Evolutionary conservation across 2,113 vertebrate species (phyloP).

Genomic region (Dasyurus viverrinus): DNA sequence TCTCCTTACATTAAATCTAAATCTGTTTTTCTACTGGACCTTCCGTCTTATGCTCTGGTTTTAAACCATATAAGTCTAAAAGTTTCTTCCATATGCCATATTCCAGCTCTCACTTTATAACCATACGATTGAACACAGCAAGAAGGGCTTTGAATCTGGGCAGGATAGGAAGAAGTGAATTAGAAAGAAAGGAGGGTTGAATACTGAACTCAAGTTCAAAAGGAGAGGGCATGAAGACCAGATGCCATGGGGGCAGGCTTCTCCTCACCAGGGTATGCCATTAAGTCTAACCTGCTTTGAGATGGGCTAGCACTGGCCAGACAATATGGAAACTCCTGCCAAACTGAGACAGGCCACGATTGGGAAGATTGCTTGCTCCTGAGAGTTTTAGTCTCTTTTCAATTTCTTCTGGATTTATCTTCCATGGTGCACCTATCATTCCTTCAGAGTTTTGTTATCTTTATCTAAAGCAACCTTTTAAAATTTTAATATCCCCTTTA

Average conservation of each 20-base stretch:
- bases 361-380: background rate
- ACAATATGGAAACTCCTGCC: background rate
- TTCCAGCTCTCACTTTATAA: background rate
- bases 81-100: background rate
- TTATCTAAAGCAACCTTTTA: background rate
- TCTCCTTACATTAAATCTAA: background rate
- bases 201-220: background rate
- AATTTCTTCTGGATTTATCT: background rate
- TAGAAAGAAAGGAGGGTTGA: background rate
- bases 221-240: background rate
- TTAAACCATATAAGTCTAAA: background rate
- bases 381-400: background rate
- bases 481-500: background rate
- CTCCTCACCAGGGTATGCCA: no score
- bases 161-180: background rate
- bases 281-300: background rate
- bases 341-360: background rate
- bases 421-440: background rate
- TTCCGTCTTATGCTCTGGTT: background rate
- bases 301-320: background rate
- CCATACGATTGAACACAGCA: background rate
- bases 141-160: background rate
- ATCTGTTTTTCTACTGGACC: background rate
- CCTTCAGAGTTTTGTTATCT: background rate
- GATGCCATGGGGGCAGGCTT: background rate